These are phyloP conservation scores for Alligator mississippiensis DNA, from an alignment of 2,113 vertebrate species.

Conservation along the genomic window DNA sequence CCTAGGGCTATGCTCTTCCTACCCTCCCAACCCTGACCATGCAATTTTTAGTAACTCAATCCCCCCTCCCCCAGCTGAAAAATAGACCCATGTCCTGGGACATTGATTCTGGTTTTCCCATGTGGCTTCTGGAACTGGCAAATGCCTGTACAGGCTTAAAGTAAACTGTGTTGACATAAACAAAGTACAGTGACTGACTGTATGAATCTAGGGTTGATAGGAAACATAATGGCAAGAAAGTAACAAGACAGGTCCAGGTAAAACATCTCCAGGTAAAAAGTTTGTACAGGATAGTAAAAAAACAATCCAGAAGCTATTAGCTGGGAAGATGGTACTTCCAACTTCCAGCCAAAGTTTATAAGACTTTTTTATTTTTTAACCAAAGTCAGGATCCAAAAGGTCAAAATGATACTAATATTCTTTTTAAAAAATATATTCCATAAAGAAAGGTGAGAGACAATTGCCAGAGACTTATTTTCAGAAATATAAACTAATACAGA, in stretches of 20 bases:
- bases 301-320: not conserved
- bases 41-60: too few relatives aligned
- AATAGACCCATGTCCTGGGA: too few relatives aligned
- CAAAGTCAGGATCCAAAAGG: not conserved
- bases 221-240: not conserved
- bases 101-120: too few relatives aligned
- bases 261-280: not conserved
- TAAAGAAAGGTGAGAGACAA: not conserved
- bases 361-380: not conserved
- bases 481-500: not conserved
- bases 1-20: too few relatives aligned
- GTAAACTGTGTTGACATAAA: too few relatives aligned
- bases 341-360: not conserved
- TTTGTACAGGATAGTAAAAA: not conserved
- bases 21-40: too few relatives aligned
- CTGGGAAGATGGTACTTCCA: not conserved
- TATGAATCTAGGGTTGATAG: not conserved
- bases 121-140: too few relatives aligned
- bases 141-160: too few relatives aligned
- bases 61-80: too few relatives aligned
- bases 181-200: not conserved
- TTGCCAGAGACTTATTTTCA: not conserved
- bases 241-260: not conserved
- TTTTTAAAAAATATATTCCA: not conserved
- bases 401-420: not conserved